Evolutionary conservation across 37 sponge, comb jelly and placozoan species (phyloP), one percentile per base, ranked within the genome.

Genomic region (Petrosia ficiformis): DNA sequence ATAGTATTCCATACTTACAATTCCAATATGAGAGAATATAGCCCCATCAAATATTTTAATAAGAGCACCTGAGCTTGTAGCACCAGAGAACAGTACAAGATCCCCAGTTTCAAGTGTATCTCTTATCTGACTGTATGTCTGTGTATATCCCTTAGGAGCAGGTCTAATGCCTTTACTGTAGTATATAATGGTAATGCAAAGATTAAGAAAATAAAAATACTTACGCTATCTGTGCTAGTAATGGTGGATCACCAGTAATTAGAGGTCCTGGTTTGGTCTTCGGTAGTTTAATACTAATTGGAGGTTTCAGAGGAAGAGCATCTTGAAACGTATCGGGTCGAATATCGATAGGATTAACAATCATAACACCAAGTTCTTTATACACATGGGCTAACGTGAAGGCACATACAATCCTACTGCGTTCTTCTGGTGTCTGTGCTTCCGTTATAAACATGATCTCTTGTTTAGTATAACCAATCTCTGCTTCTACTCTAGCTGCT

Each of bases 31-130:
- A 32, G 89, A 88, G 86, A 93, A 93, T 32, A 77, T 70, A 3
- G 85, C 74, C 22, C 84, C 72, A 48, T 93, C 93, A 84, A 93
- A 93, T 36, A 93, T 42, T 36, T 76, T 82, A 44, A 93, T 93
- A 74, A 93, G 43, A 21, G 89, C 84, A 1, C 89, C 85, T 5
- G 74, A 64, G n/a, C 72, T 68, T 21, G 89, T 88, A 26, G 77
- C 77, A 2, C 89, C 89, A 21, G 80, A 70, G 81, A 92, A 88
- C 33, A 92, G 74, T 5, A 84, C 73, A 30, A 84, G 57, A 38
- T 84, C 85, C 10, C 84, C 84, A 29, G 70, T 78, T 61, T 78
- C 32, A 1, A 78, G 57, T 30, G 67, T 21, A 0, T 32, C 60
- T 2, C 8, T 2, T 16, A 75, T 39, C 10, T 61, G 32, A 22